phyloP scores from a whole-genome alignment of 2,888 invertebrate genomes.

The Dolichomitus sp. region DNA sequence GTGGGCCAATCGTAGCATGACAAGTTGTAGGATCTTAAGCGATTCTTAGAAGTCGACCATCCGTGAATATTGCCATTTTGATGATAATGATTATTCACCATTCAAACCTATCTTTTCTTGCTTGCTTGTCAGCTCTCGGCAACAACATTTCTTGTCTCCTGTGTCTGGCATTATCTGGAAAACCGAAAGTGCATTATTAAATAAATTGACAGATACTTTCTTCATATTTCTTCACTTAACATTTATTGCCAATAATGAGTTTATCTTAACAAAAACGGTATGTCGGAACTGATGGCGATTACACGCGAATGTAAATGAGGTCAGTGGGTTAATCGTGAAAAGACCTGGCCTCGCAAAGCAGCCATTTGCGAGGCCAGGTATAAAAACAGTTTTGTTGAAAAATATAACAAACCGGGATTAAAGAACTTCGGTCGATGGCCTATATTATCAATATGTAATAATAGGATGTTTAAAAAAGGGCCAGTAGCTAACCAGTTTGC shows the following conservation, averaged over 20 bases:
- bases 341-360: conserved; percentile 25
- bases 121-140: not conserved
- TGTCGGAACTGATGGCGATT: conserved; percentile 16
- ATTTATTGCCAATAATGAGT: not conserved
- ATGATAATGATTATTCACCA: not conserved
- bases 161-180: not conserved
- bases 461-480: not conserved
- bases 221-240: not conserved
- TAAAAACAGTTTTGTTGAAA: not conserved
- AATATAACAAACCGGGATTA: not conserved
- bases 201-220: not conserved
- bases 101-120: not conserved
- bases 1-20: conserved; percentile 2
- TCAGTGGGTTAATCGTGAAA: conserved; percentile 62
- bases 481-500: not conserved
- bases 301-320: conserved; percentile 52
- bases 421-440: not conserved
- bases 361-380: too few relatives aligned
- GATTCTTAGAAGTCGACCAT: conserved; percentile 17
- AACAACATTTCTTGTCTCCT: not conserved
- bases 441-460: too few relatives aligned
- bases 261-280: conserved; percentile 10
- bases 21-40: not conserved
- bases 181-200: not conserved
- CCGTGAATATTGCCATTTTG: conserved; percentile 7